Conservation (phyloP, 2,888 invertebrate genomes). For the Napeogenes sylphis region DNA sequence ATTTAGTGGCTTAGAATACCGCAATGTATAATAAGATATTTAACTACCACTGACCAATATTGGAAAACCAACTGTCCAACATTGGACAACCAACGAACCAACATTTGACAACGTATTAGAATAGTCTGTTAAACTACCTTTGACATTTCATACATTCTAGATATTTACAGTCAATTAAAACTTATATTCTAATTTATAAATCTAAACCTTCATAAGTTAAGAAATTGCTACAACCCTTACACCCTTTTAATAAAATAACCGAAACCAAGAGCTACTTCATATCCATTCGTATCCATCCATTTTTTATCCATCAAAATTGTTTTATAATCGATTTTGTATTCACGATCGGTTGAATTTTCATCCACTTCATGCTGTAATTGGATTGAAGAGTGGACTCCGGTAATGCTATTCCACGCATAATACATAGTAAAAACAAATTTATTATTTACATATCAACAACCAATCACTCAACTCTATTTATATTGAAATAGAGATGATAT, state of each 20-base stretch:
- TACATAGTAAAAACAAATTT: slow-evolving; percentile 33
- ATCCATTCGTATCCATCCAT: slow-evolving; percentile 12
- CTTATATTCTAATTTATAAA: too few species aligned
- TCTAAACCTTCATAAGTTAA: too few species aligned
- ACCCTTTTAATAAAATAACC: neutral
- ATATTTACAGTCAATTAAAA: too few species aligned
- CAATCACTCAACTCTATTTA: slow-evolving; percentile 7
- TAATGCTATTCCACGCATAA: slow-evolving; percentile 42
- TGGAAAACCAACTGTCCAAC: too few species aligned
- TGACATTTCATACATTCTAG: too few species aligned
- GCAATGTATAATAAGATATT: too few species aligned
- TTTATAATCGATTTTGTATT: slow-evolving; percentile 58
- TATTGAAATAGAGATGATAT: slow-evolving; percentile 10
- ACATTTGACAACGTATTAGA: too few species aligned
- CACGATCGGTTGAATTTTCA: slow-evolving; percentile 64
- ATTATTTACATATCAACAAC: slow-evolving; percentile 9
- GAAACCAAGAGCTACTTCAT: neutral
- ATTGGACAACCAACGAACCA: too few species aligned
- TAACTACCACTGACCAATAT: too few species aligned
- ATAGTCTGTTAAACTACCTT: too few species aligned
- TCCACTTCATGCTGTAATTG: slow-evolving; percentile 62
- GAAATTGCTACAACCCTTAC: too few species aligned
- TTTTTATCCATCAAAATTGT: slow-evolving; percentile 42
- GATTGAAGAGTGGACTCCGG: slow-evolving; percentile 50
- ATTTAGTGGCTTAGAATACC: too few species aligned